Base-by-base conservation (phyloP, 2,888 invertebrate species). In the Stramonita haemastoma region DNA sequence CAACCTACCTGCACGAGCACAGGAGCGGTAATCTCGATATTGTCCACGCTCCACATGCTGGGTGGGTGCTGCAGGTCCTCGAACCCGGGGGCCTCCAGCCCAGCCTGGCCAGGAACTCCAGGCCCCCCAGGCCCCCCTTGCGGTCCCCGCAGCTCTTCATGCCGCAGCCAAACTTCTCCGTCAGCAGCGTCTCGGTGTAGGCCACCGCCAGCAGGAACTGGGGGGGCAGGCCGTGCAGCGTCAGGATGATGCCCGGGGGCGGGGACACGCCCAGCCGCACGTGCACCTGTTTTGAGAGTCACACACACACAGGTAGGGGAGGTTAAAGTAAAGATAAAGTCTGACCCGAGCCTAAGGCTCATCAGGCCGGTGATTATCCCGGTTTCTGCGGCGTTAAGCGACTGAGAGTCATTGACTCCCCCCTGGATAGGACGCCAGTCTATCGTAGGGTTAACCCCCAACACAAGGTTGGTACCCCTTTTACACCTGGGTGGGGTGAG, bases 201-300 rank as follows among this genome's bases (percentile, higher is more conserved):
- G 95, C 94, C 46, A 96, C 89, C 4, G 96, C 95, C 88, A 96
- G 92, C 32, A 95, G 93, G 91, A 96, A 95, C 92, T 96, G 95
- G 11, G 95, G 94, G 8, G 96, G 95, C 8, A 96, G 93, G n/a
- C 95, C 95, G 90, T 96, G 96, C 26, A 96, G 93, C 1, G 95
- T 95, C 22, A 96, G 91, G 26, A 93, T 93, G 34, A 94, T 91
- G 15, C 95, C 95, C 0, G 95, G 95, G 17, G 95, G 94, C 32
- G 94, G 94, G 22, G 95, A 94, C n/a, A 95, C 95, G 6, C 96
- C 95, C 26, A 96, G 92, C 36, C 94, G 92, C 56, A 96, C 92
- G 86, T 90, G 89, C 5, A 89, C 88, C 89, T 89, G 85, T 22
- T 36, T 1, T n/a, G n/a, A n/a, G n/a, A n/a, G n/a, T n/a, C 83